Evolutionary conservation across 1,140 invertebrate species (phyloP), one percentile per base, ranked within the genome.

Genomic region (Saccostrea echinata): DNA sequence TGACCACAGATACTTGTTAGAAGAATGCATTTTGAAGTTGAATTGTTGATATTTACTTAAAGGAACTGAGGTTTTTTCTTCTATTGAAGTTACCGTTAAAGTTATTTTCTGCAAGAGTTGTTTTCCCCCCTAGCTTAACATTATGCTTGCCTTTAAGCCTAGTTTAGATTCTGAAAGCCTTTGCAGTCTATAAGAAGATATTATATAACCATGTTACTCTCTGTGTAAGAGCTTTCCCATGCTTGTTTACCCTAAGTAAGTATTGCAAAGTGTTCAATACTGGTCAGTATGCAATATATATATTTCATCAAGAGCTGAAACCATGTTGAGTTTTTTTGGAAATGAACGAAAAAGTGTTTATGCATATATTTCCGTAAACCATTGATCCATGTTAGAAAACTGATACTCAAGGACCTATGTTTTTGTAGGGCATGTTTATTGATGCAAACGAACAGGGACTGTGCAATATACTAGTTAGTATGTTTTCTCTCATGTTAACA

Each of bases 381-480:
- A 43, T 43, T 43, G 43, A 1, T 43, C 1, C 43, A 43, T 43
- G 43, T 43, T 43, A 9, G 43, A 1, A 21, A 18, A 61, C n/a
- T 61, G 55, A 61, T 13, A 30, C 68, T 27, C 24, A 16, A 24
- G 11, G 68, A 76, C 64, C 27, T 71, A 13, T 76, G 30, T 76
- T 16, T 76, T 76, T 76, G 68, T 76, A 76, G 68, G 68, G 68
- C 68, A 76, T 76, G 68, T 76, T 76, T 76, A 76, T 76, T 76
- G 68, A 76, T 76, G 68, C 27, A 13, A 76, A 76, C 16, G 68
- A 76, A 76, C 30, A 30, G 68, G 27, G 68, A 76, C 68, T 12
- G 68, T 76, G 68, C 68, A 76, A 76, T 76, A 76, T 33, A 76
- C 27, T 27, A 76, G 68, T 76, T 76, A 76, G 68, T 76, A 76